Evolutionary conservation across 2,888 invertebrate genomes (phyloP), one percentile per base, ranked within the genome.

Genomic region (Eurois occulta): DNA sequence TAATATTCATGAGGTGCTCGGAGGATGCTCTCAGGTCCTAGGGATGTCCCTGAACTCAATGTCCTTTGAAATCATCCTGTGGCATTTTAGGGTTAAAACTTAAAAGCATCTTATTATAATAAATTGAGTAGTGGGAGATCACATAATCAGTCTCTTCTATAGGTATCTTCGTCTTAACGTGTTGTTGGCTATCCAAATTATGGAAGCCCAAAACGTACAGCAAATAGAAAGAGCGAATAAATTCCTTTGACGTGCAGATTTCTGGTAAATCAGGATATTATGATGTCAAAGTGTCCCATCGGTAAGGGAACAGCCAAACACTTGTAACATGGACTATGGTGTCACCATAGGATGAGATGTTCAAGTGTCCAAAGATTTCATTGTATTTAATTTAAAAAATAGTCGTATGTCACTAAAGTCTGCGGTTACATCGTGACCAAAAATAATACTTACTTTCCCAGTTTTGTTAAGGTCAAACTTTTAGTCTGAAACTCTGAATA

Each of bases 1-100:
- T 91, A 92, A 94, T 94, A 95, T 95, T 95, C 95, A 95, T 94
- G 95, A 95, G 93, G 90, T 89, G 90, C 87, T 81, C 83, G 77
- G 84, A 88, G 87, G 92, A 92, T 90, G 90, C 92, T 93, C 82
- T 71, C 65, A 32, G 58, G n/a, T 58, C 67, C 74, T 72, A 90
- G 89, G 90, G 90, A 46, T 90, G 89, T 38, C 83, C 78, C 67
- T n/a, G 16, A 13, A 4, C 67, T 21, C 18, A 13, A 7, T 10
- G 35, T 32, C n/a, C n/a, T 35, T 48, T 48, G 18, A 24, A 58
- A 41, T 32, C 41, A 78, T 6, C 16, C 28, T 21, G 35, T 5
- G 35, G 38, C 60, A 62, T 62, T 72, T 60, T 2, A 55, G 28
- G 35, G 35, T n/a, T 65, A 1, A 32, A 38, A 43, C 2, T 32